These are phyloP conservation scores for Lichenostomus cassidix DNA, from an alignment of 2,113 vertebrate genomes.

Conservation along the genomic window DNA sequence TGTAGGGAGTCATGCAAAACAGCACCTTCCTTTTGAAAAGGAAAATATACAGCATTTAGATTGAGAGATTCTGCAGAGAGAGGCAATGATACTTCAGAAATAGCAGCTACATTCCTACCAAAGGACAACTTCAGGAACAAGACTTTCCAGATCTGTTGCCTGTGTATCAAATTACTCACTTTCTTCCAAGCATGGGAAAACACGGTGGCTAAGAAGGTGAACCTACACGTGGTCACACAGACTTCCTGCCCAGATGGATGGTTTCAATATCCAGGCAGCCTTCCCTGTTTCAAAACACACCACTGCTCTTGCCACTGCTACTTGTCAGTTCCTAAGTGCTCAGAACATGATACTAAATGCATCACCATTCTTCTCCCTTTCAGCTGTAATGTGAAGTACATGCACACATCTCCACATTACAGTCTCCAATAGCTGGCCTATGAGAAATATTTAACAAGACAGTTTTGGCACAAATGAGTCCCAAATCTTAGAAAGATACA, in stretches of 20 bases:
- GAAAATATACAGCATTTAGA: constrained; percentile 33
- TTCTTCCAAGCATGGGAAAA: not conserved
- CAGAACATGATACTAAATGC: not conserved
- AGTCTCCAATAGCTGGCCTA: not conserved
- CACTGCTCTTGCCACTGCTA: not conserved
- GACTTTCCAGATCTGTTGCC: not conserved
- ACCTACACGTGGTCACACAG: not conserved
- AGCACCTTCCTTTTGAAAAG: constrained; percentile 45
- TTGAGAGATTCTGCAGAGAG: constrained; percentile 66
- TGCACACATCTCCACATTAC: not conserved
- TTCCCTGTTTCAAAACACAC: not conserved
- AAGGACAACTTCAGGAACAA: constrained; percentile 2
- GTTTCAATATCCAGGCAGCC: not conserved
- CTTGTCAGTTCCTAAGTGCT: not conserved
- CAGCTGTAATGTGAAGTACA: not conserved
- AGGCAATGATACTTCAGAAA: constrained; percentile 62
- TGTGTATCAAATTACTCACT: not conserved
- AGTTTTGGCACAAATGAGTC: not conserved
- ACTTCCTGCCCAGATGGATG: not conserved
- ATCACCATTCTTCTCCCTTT: not conserved
- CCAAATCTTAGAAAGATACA: not conserved
- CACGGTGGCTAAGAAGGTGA: not conserved
- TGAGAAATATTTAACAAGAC: not conserved
- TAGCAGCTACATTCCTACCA: not conserved
- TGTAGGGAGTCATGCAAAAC: constrained; percentile 41